Evolutionary conservation across 2,797 vertebrate genomes (phyloP).

Genomic region (Rousettus madagascariensis): DNA sequence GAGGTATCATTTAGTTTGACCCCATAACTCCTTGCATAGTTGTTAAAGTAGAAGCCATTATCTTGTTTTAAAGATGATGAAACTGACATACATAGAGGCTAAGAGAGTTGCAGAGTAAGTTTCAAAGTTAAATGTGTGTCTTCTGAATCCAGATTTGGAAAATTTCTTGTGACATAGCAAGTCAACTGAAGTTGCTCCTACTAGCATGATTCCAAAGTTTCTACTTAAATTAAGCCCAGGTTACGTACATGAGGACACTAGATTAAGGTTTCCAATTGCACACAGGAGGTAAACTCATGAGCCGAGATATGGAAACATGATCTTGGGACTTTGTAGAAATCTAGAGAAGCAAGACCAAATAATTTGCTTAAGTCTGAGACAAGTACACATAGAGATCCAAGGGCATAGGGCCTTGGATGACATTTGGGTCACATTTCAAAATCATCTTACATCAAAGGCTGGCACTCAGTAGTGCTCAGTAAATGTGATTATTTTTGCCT

Average conservation of each 20-base stretch:
- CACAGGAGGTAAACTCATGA: background rate
- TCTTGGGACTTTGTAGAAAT: background rate
- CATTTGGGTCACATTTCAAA: background rate
- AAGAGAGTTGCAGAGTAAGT: background rate
- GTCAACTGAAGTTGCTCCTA: background rate
- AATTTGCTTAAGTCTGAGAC: background rate
- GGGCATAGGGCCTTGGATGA: background rate
- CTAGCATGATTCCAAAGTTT: background rate
- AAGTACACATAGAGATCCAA: background rate
- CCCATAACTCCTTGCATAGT: no score
- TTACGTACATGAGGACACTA: background rate
- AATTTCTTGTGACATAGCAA: background rate
- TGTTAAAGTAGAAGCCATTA: background rate
- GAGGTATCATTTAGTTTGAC: background rate
- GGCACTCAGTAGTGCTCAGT: background rate
- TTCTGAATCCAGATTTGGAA: background rate
- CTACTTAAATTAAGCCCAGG: background rate
- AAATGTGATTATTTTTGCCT: conserved; percentile 4
- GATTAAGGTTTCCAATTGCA: background rate
- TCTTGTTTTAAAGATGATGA: background rate
- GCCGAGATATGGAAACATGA: background rate
- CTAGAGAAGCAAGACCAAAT: background rate
- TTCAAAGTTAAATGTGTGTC: background rate
- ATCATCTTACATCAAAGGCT: background rate
- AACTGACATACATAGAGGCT: background rate